A percentile compares a stretch with the other conserved stretches of the same genome.
phyloP scores from a whole-genome alignment of 2,113 vertebrate genomes.

The Rhodinocichla rosea region DNA sequence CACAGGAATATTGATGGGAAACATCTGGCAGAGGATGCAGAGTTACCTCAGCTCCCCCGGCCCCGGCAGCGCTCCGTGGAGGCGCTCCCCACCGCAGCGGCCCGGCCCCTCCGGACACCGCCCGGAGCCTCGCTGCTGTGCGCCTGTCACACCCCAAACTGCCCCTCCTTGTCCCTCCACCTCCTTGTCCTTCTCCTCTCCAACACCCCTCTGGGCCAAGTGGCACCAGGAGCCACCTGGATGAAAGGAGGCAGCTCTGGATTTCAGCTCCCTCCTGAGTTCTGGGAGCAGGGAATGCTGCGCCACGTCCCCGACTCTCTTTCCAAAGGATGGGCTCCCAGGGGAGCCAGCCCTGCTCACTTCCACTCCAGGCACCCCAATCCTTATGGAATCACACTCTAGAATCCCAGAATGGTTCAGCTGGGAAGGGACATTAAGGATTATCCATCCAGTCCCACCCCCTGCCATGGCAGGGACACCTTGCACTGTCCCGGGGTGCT shows the following conservation, averaged over 20 bases:
- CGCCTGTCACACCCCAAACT: not conserved
- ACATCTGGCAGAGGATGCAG: not conserved
- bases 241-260: accelerated
- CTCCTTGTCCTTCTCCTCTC: not conserved
- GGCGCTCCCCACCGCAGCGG: not conserved
- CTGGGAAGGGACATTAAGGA: not conserved
- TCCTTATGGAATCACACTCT: accelerated
- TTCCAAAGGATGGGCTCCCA: not conserved
- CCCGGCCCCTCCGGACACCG: accelerated
- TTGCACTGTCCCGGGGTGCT: not conserved
- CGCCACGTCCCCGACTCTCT: accelerated
- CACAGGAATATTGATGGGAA: conserved; percentile 31
- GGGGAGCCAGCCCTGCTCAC: not conserved
- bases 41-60: not conserved
- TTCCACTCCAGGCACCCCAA: not conserved
- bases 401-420: not conserved
- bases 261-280: too few species aligned
- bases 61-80: not conserved
- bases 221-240: accelerated
- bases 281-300: not conserved
- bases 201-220: accelerated
- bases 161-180: not conserved
- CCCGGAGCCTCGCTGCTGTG: not conserved
- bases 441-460: too few species aligned
- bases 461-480: not conserved